phyloP scores from a whole-genome alignment of 2,797 vertebrate genomes.

The Microchirus variegatus region DNA sequence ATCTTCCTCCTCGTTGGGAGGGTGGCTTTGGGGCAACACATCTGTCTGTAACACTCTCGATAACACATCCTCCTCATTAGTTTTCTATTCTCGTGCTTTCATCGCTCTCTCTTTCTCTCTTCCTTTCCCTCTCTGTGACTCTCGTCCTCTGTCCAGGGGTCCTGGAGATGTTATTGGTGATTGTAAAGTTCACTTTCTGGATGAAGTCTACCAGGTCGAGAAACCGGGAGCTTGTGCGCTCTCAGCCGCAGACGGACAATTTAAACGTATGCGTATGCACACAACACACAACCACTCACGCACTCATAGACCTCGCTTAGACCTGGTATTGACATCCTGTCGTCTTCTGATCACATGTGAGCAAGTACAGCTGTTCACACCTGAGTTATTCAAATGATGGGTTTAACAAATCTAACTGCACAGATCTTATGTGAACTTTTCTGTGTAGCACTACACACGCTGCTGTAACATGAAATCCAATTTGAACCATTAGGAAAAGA shows the following conservation, averaged over 20 bases:
- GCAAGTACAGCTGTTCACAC: too few species aligned
- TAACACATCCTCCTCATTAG: not conserved
- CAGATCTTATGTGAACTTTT: too few species aligned
- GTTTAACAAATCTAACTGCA: too few species aligned
- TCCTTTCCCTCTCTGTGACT: not conserved
- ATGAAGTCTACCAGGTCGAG: constrained; percentile 98
- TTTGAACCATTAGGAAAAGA: too few species aligned
- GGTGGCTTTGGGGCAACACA: not conserved
- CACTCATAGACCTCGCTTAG: too few species aligned
- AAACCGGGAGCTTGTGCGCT: constrained; percentile 90
- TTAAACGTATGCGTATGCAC: constrained; percentile 93
- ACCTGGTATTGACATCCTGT: too few species aligned
- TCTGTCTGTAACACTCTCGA: not conserved
- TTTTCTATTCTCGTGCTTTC: not conserved
- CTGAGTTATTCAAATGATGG: too few species aligned
- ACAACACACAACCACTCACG: not conserved
- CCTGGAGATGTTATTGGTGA: constrained; percentile 91
- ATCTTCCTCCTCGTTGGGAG: constrained; percentile 27
- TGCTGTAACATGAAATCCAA: too few species aligned
- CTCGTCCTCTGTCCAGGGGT: constrained; percentile 79
- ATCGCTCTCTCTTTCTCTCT: constrained; percentile 1
- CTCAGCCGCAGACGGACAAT: constrained; percentile 91
- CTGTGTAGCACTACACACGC: too few species aligned
- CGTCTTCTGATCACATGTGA: too few species aligned
- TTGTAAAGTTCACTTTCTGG: constrained; percentile 92